Conservation (phyloP, 2,113 vertebrate genomes). For the Chamaetylas fuelleborni region DNA sequence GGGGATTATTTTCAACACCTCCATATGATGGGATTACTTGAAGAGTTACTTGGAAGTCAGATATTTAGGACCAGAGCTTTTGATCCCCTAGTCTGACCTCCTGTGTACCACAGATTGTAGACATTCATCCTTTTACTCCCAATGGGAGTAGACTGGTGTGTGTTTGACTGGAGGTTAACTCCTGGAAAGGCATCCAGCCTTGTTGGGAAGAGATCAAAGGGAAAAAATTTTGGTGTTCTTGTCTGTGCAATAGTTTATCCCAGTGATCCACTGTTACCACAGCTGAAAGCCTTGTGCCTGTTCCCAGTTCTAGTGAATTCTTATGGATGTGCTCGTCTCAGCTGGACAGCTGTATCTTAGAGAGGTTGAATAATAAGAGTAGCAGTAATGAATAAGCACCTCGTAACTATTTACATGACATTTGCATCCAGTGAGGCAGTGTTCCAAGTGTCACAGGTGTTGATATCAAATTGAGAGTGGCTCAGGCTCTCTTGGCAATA, state of each 20-base stretch:
- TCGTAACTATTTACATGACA: not conserved
- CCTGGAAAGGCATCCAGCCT: not conserved
- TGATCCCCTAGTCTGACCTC: not conserved
- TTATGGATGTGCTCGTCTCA: not conserved
- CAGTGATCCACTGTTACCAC: not conserved
- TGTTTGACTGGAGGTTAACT: not conserved
- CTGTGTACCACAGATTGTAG: not conserved
- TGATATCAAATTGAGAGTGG: not conserved
- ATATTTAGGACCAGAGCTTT: not conserved
- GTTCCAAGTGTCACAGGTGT: conserved; percentile 67
- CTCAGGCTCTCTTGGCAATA: conserved; percentile 50
- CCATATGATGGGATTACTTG: not conserved
- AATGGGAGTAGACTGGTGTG: not conserved
- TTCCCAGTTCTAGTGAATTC: not conserved
- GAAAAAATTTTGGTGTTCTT: not conserved
- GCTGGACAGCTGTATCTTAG: not conserved
- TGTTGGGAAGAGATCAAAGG: not conserved
- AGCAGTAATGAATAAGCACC: not conserved
- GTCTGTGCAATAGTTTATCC: not conserved
- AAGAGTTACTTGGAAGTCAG: not conserved
- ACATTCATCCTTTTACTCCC: not conserved
- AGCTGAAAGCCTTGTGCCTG: not conserved
- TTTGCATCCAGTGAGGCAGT: conserved; percentile 37
- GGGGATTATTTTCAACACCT: not conserved
- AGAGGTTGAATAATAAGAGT: not conserved